Evolutionary conservation across 2,888 invertebrate species (phyloP).

Genomic region (Epicampocera succincta): DNA sequence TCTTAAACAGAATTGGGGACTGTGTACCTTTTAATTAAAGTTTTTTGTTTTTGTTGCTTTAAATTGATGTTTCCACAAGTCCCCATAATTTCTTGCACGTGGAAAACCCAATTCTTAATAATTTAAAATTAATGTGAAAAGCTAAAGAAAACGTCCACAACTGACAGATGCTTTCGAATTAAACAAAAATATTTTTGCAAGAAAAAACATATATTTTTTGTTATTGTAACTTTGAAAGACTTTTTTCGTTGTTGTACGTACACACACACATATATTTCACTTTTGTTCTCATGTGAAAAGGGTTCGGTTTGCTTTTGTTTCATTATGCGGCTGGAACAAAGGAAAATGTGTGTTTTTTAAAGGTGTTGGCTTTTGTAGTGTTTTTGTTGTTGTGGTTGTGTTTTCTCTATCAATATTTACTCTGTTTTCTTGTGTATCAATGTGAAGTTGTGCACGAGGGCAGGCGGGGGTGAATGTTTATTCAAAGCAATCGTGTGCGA

Average conservation of each 20-base stretch:
- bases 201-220: slow-evolving; percentile 11
- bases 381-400: slow-evolving; percentile 15
- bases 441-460: background rate
- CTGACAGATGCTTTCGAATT: background rate
- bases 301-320: slow-evolving; percentile 5
- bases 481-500: background rate
- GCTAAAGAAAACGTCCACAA: too few species aligned
- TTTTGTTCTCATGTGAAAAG: slow-evolving; percentile 6
- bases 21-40: too few species aligned
- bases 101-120: too few species aligned
- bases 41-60: background rate
- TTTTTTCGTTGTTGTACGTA: slow-evolving; percentile 17
- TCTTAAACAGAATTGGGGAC: too few species aligned
- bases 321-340: slow-evolving; percentile 2
- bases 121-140: too few species aligned
- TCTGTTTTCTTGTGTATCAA: background rate
- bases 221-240: slow-evolving; percentile 34
- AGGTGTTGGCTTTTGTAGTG: slow-evolving; percentile 29
- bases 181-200: background rate
- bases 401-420: slow-evolving; percentile 22
- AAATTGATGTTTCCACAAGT: too few species aligned
- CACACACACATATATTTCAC: too few species aligned
- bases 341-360: slow-evolving; percentile 17
- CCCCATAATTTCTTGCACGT: too few species aligned
- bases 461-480: background rate